Conservation (phyloP, 2,888 invertebrate genomes). For the Carcina quercana region DNA sequence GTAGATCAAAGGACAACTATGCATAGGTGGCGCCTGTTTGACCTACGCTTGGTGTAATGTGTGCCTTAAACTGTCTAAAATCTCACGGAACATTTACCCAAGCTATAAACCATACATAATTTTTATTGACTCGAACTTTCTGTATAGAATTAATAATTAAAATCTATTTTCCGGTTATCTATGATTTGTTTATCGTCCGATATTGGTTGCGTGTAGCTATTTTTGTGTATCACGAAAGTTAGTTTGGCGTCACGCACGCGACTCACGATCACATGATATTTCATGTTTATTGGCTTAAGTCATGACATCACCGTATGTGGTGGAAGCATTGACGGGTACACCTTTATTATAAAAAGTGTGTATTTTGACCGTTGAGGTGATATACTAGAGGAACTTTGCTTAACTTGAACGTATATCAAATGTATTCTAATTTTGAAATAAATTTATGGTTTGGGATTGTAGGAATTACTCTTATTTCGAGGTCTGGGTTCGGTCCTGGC, state of each 20-base stretch:
- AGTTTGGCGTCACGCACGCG: conserved; percentile 50
- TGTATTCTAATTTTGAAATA: no score
- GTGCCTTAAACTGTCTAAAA: no score
- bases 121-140: conserved; percentile 19
- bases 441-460: no score
- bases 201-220: conserved; percentile 48
- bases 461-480: no score
- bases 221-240: conserved; percentile 44
- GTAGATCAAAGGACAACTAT: no score
- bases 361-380: conserved; percentile 58
- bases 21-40: no score
- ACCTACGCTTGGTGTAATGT: no score
- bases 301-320: conserved; percentile 67
- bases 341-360: conserved; percentile 52
- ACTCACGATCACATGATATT: conserved; percentile 57
- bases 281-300: conserved; percentile 66
- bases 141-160: conserved; percentile 21
- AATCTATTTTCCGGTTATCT: conserved; percentile 29
- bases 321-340: conserved; percentile 50
- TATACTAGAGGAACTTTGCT: no score
- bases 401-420: no score
- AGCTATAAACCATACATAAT: no score
- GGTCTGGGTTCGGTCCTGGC: no score
- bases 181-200: conserved; percentile 33
- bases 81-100: no score